Evolutionary conservation across 2,797 vertebrate species (phyloP).

Genomic region (Chiroxiphia lanceolata): DNA sequence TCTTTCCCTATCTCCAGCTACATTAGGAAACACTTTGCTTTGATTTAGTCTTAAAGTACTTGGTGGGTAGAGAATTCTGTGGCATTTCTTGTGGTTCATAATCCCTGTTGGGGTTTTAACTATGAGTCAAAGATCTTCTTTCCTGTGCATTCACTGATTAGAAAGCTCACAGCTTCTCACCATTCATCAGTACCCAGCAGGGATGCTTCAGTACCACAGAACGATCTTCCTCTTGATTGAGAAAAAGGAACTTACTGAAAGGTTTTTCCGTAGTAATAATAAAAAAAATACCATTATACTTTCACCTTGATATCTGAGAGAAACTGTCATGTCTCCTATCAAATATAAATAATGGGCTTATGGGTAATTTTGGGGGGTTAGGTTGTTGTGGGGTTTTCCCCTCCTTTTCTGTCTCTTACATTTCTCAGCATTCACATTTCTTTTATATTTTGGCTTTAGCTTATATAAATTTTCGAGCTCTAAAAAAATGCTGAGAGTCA

Average conservation of each 20-base stretch:
- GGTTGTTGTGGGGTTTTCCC: neutral
- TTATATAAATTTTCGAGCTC: neutral
- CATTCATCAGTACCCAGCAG: slow-evolving; percentile 20
- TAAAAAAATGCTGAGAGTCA: neutral
- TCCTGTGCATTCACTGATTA: slow-evolving; percentile 44
- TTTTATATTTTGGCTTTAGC: neutral
- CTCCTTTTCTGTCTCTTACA: neutral
- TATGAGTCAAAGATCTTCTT: slow-evolving; percentile 22
- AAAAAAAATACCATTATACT: neutral
- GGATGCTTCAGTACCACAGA: neutral
- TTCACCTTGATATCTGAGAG: neutral
- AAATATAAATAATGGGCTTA: slow-evolving; percentile 5
- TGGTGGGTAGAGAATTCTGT: neutral
- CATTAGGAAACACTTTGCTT: neutral
- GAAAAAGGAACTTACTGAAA: neutral
- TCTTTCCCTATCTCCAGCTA: slow-evolving; percentile 8
- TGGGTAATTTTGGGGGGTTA: neutral
- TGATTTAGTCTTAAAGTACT: neutral
- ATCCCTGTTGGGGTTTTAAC: slow-evolving; percentile 38
- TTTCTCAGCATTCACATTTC: neutral
- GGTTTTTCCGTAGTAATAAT: neutral
- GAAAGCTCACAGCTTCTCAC: slow-evolving; percentile 27
- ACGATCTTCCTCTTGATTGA: neutral
- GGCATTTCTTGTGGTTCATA: slow-evolving; percentile 16
- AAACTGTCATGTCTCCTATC: neutral